Conservation (phyloP, 2,888 invertebrate species). For the Chydorus sphaericus region DNA sequence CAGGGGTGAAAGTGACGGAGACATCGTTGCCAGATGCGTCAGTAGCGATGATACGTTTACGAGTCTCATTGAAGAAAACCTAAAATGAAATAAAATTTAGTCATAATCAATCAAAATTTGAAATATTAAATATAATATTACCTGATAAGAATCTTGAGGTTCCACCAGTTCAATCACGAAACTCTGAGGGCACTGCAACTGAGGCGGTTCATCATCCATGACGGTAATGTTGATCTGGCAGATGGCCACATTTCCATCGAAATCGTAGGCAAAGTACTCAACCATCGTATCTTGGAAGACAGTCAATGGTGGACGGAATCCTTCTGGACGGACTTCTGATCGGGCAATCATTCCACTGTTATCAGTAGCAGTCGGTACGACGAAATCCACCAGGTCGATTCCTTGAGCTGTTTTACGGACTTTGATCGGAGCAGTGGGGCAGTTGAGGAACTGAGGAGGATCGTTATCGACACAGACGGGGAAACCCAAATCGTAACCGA, state of each 20-base stretch:
- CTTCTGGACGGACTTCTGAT: slow-evolving; percentile 79
- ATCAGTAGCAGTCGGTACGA: slow-evolving; percentile 84
- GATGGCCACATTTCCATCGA: slow-evolving; percentile 92
- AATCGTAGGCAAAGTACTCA: slow-evolving; percentile 91
- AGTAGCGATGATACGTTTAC: slow-evolving; percentile 64
- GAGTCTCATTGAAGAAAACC: slow-evolving; percentile 84
- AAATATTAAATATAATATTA: no score
- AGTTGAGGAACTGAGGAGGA: slow-evolving; percentile 91
- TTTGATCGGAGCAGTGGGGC: slow-evolving; percentile 80
- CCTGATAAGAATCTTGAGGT: slow-evolving; percentile 71
- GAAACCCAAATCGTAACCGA: slow-evolving; percentile 84
- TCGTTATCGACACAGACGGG: slow-evolving; percentile 92
- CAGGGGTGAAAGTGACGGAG: slow-evolving; percentile 63
- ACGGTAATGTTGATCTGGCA: slow-evolving; percentile 93
- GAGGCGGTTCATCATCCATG: slow-evolving; percentile 82
- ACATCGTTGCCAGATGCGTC: slow-evolving; percentile 74
- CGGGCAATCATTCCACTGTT: slow-evolving; percentile 90
- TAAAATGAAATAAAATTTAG: no score
- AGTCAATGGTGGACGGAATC: slow-evolving; percentile 73
- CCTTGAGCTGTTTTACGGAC: slow-evolving; percentile 70
- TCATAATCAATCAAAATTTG: no score
- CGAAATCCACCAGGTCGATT: slow-evolving; percentile 75
- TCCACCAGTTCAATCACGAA: slow-evolving; percentile 85
- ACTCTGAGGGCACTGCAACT: slow-evolving; percentile 79
- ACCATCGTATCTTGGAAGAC: slow-evolving; percentile 84